Evolutionary conservation across 2,797 vertebrate genomes (phyloP).

Genomic region (Poeciliopsis gracilis): DNA sequence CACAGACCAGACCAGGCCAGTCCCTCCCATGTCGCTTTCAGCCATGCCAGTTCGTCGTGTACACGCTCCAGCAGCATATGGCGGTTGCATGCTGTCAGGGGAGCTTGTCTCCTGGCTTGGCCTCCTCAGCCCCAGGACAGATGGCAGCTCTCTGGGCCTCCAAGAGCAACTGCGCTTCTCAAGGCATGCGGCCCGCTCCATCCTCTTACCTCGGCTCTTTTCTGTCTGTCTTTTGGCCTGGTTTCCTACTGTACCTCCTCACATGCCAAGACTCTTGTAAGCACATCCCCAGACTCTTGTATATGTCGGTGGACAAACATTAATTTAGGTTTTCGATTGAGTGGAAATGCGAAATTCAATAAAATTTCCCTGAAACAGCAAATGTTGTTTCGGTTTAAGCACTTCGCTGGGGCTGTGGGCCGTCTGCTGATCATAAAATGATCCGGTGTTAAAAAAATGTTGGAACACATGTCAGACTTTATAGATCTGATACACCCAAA

Average conservation of each 20-base stretch:
- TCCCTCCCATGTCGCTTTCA: conserved; percentile 38
- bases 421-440: conserved; percentile 6
- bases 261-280: conserved; percentile 44
- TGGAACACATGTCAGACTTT: background rate
- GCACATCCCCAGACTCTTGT: conserved; percentile 44
- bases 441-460: background rate
- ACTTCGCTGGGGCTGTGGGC: conserved; percentile 6
- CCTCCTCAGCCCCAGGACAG: conserved; percentile 85
- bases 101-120: conserved; percentile 84
- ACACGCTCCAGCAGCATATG: conserved; percentile 85
- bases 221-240: conserved; percentile 46
- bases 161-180: conserved; percentile 80
- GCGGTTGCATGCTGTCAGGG: conserved; percentile 83
- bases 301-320: conserved; percentile 36
- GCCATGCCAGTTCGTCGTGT: conserved; percentile 49
- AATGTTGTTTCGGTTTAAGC: conserved; percentile 14
- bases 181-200: conserved; percentile 49
- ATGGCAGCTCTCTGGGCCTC: conserved; percentile 88
- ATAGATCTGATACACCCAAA: background rate
- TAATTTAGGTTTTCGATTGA: conserved; percentile 46
- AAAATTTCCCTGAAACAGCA: conserved; percentile 20
- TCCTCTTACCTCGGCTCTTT: conserved; percentile 60
- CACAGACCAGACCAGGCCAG: conserved; percentile 9
- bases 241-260: conserved; percentile 33
- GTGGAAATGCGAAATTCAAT: conserved; percentile 31